Evolutionary conservation across 2,113 vertebrate genomes (phyloP).

Genomic region (Axis porcinus): DNA sequence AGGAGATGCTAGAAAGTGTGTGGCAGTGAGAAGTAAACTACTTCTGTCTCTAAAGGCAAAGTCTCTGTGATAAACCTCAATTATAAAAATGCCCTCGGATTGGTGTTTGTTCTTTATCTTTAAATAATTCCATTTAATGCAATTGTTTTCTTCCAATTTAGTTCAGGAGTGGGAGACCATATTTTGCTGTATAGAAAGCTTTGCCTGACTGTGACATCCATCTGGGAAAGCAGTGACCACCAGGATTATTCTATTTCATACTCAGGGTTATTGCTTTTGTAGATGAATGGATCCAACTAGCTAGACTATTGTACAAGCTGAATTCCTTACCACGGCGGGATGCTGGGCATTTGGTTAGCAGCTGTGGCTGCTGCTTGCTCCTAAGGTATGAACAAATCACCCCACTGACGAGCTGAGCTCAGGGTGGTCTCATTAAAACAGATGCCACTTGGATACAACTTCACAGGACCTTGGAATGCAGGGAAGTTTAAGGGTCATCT

Average conservation of each 20-base stretch:
- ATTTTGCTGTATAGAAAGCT: not conserved
- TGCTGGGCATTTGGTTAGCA: constrained; percentile 23
- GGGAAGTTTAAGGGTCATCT: constrained; percentile 13
- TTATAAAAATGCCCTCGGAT: not conserved
- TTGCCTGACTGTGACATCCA: not conserved
- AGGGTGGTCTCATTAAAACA: constrained; percentile 55
- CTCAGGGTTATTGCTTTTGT: not conserved
- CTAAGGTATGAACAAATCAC: constrained; percentile 25
- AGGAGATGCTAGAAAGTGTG: not conserved
- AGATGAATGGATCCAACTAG: not conserved
- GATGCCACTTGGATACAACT: constrained; percentile 38
- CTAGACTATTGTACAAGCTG: not conserved
- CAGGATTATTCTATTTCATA: not conserved
- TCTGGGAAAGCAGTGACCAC: not conserved
- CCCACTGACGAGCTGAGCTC: not conserved
- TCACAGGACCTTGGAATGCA: constrained; percentile 31
- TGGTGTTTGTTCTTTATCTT: not conserved
- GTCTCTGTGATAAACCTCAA: not conserved
- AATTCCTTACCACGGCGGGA: constrained; percentile 4
- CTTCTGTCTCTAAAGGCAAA: not conserved
- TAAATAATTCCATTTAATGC: not conserved
- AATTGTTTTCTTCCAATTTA: not conserved
- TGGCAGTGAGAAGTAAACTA: not conserved
- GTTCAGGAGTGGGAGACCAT: not conserved
- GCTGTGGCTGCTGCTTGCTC: constrained; percentile 30